phyloP scores from a whole-genome alignment of 1,140 invertebrate genomes.

The Cardiocondyla obscurior region DNA sequence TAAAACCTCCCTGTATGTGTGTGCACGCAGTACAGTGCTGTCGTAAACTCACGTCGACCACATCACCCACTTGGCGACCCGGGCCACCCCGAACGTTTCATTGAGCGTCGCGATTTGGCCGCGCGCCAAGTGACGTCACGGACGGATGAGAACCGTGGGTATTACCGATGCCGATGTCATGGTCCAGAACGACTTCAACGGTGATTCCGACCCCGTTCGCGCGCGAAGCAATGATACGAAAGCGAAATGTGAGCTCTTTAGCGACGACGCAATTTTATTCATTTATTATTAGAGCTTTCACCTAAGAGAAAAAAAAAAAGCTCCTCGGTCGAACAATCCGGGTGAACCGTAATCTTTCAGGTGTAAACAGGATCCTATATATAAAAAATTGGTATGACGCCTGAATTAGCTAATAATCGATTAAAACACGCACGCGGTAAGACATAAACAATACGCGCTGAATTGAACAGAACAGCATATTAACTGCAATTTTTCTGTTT shows the following conservation, averaged over 20 bases:
- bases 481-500: too few relatives aligned
- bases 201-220: background rate
- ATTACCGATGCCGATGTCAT: constrained; percentile 60
- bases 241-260: constrained; percentile 9
- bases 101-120: constrained; percentile 76
- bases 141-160: constrained; percentile 63
- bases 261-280: background rate
- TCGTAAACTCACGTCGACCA: constrained; percentile 66
- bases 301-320: background rate
- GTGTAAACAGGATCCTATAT: too few relatives aligned
- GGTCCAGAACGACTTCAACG: background rate
- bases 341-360: background rate
- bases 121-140: constrained; percentile 77
- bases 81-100: constrained; percentile 73
- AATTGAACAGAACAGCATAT: too few relatives aligned
- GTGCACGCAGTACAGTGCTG: constrained; percentile 59
- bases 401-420: too few relatives aligned
- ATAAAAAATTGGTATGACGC: too few relatives aligned
- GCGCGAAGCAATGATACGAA: background rate
- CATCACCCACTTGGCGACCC: constrained; percentile 54
- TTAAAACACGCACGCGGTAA: too few relatives aligned
- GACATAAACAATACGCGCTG: too few relatives aligned
- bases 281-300: background rate
- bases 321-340: background rate
- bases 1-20: constrained; percentile 25